phyloP scores from a whole-genome alignment of 1,140 invertebrate species.

The Drosophila neocordata region DNA sequence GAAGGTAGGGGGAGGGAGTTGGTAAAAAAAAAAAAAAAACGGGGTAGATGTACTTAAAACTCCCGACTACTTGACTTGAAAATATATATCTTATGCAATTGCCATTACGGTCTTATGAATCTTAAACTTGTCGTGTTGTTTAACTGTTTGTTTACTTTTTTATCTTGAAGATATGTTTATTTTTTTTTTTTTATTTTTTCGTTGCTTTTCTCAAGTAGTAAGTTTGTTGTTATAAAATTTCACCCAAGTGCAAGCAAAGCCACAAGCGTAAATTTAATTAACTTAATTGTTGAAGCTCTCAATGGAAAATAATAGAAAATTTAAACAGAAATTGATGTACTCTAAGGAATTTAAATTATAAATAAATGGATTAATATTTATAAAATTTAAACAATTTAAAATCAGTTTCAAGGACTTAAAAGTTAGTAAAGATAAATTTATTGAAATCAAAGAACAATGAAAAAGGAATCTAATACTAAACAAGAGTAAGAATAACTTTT shows the following conservation, averaged over 20 bases:
- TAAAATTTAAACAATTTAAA: too few relatives aligned
- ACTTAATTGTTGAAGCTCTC: background rate
- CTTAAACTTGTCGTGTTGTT: background rate
- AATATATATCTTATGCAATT: constrained; percentile 1
- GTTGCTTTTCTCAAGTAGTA: background rate
- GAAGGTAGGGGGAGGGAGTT: too few relatives aligned
- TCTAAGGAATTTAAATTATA: background rate
- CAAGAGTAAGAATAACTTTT: too few relatives aligned
- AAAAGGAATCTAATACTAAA: too few relatives aligned
- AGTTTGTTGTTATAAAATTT: constrained; percentile 6
- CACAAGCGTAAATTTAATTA: constrained; percentile 5
- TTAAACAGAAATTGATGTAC: background rate
- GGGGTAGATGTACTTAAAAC: background rate
- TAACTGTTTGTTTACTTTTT: constrained; percentile 3
- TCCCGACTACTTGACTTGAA: background rate
- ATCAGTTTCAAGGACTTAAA: too few relatives aligned
- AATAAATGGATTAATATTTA: too few relatives aligned
- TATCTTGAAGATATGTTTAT: constrained; percentile 2
- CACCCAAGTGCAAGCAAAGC: background rate
- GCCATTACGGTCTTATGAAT: background rate
- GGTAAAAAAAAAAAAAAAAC: background rate
- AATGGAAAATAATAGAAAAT: background rate
- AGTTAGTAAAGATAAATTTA: too few relatives aligned
- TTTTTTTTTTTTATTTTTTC: background rate
- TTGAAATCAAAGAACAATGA: too few relatives aligned